Percentiles rank a stretch among this genome's conserved stretches.
Conservation (phyloP, 1,140 invertebrate species). For the Brachionus rubens region DNA sequence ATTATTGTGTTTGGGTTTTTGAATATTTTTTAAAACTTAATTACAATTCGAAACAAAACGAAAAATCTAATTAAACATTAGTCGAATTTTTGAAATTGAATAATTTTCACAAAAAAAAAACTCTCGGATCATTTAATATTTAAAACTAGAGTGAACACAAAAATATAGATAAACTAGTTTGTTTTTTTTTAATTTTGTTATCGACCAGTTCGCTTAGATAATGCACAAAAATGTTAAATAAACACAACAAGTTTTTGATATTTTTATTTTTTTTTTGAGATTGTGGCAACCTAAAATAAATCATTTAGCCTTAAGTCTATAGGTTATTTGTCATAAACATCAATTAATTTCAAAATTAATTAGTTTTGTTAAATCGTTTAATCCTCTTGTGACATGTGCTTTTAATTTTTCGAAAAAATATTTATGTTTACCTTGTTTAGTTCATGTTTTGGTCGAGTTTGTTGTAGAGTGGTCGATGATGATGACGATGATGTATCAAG, state of each 20-base stretch:
- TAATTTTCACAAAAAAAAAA: too few species aligned
- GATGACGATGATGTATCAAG: conserved; percentile 19
- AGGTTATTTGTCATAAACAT: conserved; percentile 15
- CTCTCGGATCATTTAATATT: too few species aligned
- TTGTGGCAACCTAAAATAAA: conserved; percentile 26
- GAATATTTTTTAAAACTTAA: not conserved
- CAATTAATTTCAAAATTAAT: conserved; percentile 42
- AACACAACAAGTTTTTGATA: not conserved
- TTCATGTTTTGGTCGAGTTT: conserved; percentile 3
- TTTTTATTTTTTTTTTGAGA: not conserved
- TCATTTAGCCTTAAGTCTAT: conserved; percentile 12
- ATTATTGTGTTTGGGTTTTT: not conserved
- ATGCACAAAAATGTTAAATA: conserved; percentile 32
- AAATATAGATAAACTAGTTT: too few species aligned
- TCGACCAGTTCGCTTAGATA: conserved; percentile 12
- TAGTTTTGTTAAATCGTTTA: conserved; percentile 5
- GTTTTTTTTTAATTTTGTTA: conserved; percentile 3
- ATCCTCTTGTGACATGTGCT: conserved; percentile 12
- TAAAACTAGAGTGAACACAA: too few species aligned
- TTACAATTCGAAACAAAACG: conserved; percentile 17
- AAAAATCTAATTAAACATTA: not conserved
- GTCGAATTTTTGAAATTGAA: too few species aligned
- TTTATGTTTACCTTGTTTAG: conserved; percentile 18
- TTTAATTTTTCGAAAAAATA: too few species aligned
- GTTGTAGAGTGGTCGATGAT: conserved; percentile 21